These are phyloP conservation scores for Rugalucina vietnamica DNA, from an alignment of 2,888 invertebrate genomes.

Conservation along the genomic window DNA sequence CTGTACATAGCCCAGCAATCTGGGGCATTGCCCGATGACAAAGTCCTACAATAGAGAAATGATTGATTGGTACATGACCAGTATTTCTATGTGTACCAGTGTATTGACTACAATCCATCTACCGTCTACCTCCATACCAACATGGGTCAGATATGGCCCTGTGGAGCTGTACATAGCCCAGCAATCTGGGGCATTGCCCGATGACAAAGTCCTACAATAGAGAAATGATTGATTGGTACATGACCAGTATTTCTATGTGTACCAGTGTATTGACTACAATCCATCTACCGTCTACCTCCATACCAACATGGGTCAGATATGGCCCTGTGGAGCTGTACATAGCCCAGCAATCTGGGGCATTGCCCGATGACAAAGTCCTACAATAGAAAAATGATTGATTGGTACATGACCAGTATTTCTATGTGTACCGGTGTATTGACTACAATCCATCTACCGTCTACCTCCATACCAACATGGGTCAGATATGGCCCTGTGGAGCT, in stretches of 20 bases:
- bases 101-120: background rate
- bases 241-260: background rate
- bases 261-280: background rate
- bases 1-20: slow-evolving; percentile 44
- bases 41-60: background rate
- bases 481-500: slow-evolving; percentile 47
- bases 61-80: too few species aligned
- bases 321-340: slow-evolving; percentile 50
- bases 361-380: background rate
- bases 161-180: slow-evolving; percentile 46
- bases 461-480: background rate
- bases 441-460: background rate
- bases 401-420: background rate
- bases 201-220: background rate
- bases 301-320: slow-evolving; percentile 26
- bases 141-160: slow-evolving; percentile 46
- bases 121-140: background rate
- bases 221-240: too few species aligned
- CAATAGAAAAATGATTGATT: too few species aligned
- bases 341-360: slow-evolving; percentile 20
- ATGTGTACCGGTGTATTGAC: background rate
- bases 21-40: background rate
- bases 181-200: background rate
- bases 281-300: background rate
- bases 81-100: background rate